Conservation (phyloP, 2,888 invertebrate genomes). For the Sminthurides aquaticus region DNA sequence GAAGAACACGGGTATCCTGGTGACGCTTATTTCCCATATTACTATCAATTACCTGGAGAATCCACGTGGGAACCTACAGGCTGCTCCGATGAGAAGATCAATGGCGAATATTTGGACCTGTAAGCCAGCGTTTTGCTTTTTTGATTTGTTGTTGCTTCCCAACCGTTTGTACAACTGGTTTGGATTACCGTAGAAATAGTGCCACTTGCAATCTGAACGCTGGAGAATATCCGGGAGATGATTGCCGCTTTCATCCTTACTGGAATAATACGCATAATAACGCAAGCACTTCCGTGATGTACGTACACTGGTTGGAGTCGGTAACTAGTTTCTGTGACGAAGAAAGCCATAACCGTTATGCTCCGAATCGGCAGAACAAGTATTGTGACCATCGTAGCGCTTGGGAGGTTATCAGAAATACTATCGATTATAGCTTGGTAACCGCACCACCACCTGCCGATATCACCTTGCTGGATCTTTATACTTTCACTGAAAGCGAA, state of each 20-base stretch:
- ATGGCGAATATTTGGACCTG: conserved; percentile 26
- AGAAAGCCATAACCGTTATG: conserved; percentile 55
- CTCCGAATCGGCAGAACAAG: conserved; percentile 61
- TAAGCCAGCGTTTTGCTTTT: conserved; percentile 5
- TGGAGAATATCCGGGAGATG: conserved; percentile 18
- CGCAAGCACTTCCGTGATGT: conserved; percentile 30
- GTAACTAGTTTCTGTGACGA: conserved; percentile 54
- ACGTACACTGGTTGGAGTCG: conserved; percentile 36
- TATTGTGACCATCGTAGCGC: conserved; percentile 52
- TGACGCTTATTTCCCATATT: conserved; percentile 32
- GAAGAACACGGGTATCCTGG: conserved; percentile 31
- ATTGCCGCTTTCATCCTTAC: conserved; percentile 31
- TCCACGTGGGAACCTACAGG: conserved; percentile 32
- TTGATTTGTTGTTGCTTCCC: not conserved
- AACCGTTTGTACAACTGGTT: not conserved
- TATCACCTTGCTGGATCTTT: conserved; percentile 22
- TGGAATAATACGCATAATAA: conserved; percentile 10
- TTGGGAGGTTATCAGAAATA: conserved; percentile 32
- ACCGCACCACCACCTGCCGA: conserved; percentile 18
- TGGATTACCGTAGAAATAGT: conserved; percentile 7
- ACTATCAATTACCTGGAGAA: conserved; percentile 11
- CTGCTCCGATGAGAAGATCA: conserved; percentile 28
- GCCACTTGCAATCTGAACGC: conserved; percentile 16
- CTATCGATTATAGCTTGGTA: conserved; percentile 25
- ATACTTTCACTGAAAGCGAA: conserved; percentile 14